Evolutionary conservation across 2,888 invertebrate genomes (phyloP).

Genomic region (Drosophila affinis): DNA sequence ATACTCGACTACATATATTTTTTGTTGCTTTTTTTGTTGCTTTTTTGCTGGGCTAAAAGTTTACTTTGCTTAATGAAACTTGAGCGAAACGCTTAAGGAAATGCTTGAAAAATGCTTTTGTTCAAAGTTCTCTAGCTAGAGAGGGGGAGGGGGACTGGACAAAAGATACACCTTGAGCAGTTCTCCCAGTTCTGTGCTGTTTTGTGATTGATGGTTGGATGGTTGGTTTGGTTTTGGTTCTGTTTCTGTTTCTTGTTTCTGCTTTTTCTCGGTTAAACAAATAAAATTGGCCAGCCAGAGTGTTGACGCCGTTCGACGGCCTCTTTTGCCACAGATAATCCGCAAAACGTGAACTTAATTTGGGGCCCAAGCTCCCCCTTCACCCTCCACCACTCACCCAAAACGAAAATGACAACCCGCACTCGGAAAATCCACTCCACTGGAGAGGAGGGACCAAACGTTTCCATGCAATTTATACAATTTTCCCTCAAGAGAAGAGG

Average conservation of each 20-base stretch:
- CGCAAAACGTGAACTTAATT: constrained; percentile 21
- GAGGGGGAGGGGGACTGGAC: constrained; percentile 1
- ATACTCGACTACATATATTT: constrained; percentile 7
- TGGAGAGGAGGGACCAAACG: neutral
- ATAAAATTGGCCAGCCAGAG: constrained; percentile 33
- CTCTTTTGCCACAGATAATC: constrained; percentile 31
- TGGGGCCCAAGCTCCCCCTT: neutral
- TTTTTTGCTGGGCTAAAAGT: constrained; percentile 56
- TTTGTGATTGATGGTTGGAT: constrained; percentile 58
- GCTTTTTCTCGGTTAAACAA: constrained; percentile 35
- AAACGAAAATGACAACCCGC: constrained; percentile 39
- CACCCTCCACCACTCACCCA: neutral
- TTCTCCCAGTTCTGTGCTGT: constrained; percentile 4
- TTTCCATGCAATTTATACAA: constrained; percentile 29
- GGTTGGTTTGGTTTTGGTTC: constrained; percentile 17
- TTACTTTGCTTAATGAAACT: constrained; percentile 69
- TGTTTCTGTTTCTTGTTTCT: constrained; percentile 34
- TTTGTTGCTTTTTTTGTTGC: no score
- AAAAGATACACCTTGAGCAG: constrained; percentile 14
- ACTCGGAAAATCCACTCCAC: constrained; percentile 15
- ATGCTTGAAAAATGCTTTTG: constrained; percentile 71
- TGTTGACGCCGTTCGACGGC: constrained; percentile 8
- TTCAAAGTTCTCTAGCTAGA: constrained; percentile 50
- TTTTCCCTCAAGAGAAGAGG: constrained; percentile 11
- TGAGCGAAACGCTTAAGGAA: constrained; percentile 71